phyloP scores from a whole-genome alignment of 2,113 vertebrate genomes.

The Dipodomys ordii region DNA sequence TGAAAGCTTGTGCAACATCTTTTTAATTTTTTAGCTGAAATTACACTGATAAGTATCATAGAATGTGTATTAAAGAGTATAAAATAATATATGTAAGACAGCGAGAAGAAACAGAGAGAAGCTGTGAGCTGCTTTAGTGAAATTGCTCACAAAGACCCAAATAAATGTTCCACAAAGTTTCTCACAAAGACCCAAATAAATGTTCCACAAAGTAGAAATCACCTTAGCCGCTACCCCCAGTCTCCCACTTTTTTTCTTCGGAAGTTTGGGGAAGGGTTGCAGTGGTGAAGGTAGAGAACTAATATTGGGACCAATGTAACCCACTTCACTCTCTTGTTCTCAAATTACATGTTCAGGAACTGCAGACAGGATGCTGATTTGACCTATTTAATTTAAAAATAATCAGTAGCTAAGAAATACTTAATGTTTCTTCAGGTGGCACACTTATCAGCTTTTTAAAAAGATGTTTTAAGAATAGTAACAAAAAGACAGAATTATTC shows the following conservation, averaged over 20 bases:
- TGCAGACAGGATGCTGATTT: neutral
- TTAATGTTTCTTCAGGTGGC: slow-evolving; percentile 2
- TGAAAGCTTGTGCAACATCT: neutral
- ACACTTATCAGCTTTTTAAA: neutral
- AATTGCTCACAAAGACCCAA: neutral
- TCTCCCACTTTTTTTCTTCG: neutral
- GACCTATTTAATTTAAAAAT: slow-evolving; percentile 19
- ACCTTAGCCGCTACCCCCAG: neutral
- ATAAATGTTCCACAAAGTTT: neutral
- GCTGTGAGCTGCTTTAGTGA: neutral
- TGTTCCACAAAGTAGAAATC: neutral
- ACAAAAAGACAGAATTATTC: neutral
- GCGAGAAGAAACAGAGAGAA: neutral
- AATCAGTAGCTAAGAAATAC: neutral
- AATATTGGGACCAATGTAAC: neutral
- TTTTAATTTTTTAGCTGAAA: neutral
- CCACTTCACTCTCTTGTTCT: neutral
- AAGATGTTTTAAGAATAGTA: neutral
- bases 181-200: neutral
- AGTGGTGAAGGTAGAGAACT: too few relatives aligned
- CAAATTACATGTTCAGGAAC: neutral
- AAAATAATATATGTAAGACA: neutral
- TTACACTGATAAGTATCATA: neutral
- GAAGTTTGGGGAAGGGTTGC: neutral
- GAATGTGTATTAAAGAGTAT: neutral